Evolutionary conservation across 2,113 vertebrate genomes (phyloP), one percentile per base, ranked within the genome.

Genomic region (Aegypius monachus): DNA sequence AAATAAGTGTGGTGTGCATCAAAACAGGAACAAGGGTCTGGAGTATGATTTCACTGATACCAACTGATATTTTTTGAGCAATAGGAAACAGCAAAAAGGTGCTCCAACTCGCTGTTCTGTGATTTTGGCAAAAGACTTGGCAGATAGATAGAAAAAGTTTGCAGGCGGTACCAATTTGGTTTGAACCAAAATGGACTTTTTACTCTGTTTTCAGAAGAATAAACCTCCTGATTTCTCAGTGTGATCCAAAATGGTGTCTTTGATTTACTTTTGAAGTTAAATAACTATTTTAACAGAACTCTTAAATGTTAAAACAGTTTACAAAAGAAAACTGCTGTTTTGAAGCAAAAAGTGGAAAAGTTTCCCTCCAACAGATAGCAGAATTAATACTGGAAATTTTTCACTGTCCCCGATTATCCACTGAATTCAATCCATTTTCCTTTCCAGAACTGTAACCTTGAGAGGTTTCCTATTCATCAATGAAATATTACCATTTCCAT

Each of bases 171-270:
- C 9, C 22, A 63, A 65, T 52, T 50, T 68, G 8, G 2, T 45
- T 79, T 56, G 29, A 79, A 7, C 4, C 21, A 79, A 92, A 95
- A 80, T 21, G 2, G 6, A 50, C 6, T 10, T 90, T 78, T 87
- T 11, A 15, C 6, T 55, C 71, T 84, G 16, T 67, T 79, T 87
- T 63, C 32, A 71, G 34, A 93, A 93, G 10, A 62, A 43, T 48
- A 63, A 36, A 3, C 1, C 1, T 2, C 3, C 6, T 6, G 0
- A 36, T 56, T 86, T 80, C 36, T 77, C 40, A 20, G 4, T 48
- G 38, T 63, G 10, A 77, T 61, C 4, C 10, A 42, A 83, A 93
- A 36, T 31, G 7, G 2, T 79, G 10, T 36, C 8, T 71, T 74
- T 85, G 10, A 63, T 86, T 79, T 86, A 53, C 6, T 45, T 95